Evolutionary conservation across 1,140 invertebrate genomes (phyloP), one percentile per base, ranked within the genome.

Genomic region (Tyrophagus putrescentiae): DNA sequence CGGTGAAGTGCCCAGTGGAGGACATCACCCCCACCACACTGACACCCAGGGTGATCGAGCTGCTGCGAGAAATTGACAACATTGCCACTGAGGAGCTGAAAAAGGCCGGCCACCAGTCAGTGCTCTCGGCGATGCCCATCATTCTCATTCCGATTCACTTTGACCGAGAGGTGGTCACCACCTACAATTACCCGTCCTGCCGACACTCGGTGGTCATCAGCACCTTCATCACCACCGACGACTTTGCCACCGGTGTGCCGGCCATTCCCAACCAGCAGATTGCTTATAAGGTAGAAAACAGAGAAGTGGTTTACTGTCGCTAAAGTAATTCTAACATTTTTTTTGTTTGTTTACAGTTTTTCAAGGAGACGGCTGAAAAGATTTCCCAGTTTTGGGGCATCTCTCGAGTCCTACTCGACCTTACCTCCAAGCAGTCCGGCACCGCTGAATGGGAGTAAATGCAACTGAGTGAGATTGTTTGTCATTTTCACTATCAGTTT

Each of bases 241-340:
- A 99, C 76, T 98, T 98, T 75, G 98, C 98, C 95, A 98, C 95
- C 28, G 96, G 57, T 23, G 77, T 86, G 28, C 87, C 93, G 32
- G 94, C 91, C 9, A 76, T 91, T 67, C 95, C 95, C 45, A 89
- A 87, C 48, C 79, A 81, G 60, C 73, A 83, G 63, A 65, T 98
- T 69, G 86, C 91, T 53, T 69, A 84, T 61, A 80, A 85, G 69
- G 88, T 93, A 71, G n/a, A n/a, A n/a, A n/a, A n/a, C n/a, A n/a
- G n/a, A n/a, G n/a, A n/a, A n/a, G n/a, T n/a, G n/a, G n/a, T n/a
- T n/a, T n/a, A n/a, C n/a, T n/a, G n/a, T n/a, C n/a, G n/a, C n/a
- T n/a, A n/a, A n/a, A n/a, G n/a, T n/a, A n/a, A n/a, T n/a, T n/a
- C n/a, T n/a, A n/a, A n/a, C n/a, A n/a, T n/a, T n/a, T n/a, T n/a